Base-by-base conservation (phyloP, 2,797 vertebrate species). In the Okamejei kenojei region DNA sequence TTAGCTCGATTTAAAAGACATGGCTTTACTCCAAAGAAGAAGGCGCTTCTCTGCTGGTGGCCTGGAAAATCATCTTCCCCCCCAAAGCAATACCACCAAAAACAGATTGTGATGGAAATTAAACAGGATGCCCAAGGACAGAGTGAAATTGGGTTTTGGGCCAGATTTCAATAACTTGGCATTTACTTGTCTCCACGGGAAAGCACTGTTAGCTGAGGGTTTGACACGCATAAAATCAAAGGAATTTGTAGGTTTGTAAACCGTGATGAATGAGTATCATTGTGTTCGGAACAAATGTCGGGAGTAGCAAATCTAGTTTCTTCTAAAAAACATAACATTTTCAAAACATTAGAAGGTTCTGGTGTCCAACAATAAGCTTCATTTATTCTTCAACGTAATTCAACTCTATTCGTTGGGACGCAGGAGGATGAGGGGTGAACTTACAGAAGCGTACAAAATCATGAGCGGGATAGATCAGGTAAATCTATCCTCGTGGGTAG, bases 51-150 rank as follows among this genome's bases (percentile, higher is more conserved):
- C 81, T 61, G 23, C 54, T 84, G 54, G 81, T 61, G 81, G 0
- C 54, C 26, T 84, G 81, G 26, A 61, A 15, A 29, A 29, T 11
- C 6, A 61, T 82, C 45, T 23, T 61, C 54, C 23, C 54, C 54
- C 23, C 54, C 4, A 26, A 84, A 84, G 26, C 81, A 6, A 84
- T 35, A 2, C 63, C 61, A 68, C n/a, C 15, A 2, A 35, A 68
- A 65, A 17, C 84, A 88, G 84, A 68, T 65, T 35, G 84, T 32
- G 84, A 63, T 88, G 17, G 29, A 88, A 78, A 65, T 65, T 88
- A 68, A 68, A 63, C 17, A 7, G 7, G 84, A 88, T 68, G 17
- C n/a, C n/a, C 19, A 1, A 68, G 15, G 15, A 13, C 61, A n/a
- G 2, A 13, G 10, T 17, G 29, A 86, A 86, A 88, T 35, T 88